These are phyloP conservation scores for Tridacna gigas DNA, from an alignment of 2,888 invertebrate genomes.

Conservation along the genomic window DNA sequence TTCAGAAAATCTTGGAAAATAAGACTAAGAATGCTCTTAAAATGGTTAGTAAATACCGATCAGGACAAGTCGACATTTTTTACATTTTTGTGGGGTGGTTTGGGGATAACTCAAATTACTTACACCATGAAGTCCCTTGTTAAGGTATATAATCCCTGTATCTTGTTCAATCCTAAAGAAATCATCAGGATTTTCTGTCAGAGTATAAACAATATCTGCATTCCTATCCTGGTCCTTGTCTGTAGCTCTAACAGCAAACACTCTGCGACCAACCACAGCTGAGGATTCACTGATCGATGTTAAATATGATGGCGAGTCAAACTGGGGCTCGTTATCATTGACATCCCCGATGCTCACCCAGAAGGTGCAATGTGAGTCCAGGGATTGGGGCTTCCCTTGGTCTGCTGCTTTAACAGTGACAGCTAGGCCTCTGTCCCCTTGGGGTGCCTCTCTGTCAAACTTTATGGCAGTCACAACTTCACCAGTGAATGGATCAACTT, in stretches of 20 bases:
- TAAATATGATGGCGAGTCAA: slow-evolving; percentile 79
- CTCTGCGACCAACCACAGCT: slow-evolving; percentile 67
- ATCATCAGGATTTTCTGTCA: slow-evolving; percentile 92
- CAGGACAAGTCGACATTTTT: no score
- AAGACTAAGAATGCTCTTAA: no score
- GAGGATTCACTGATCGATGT: slow-evolving; percentile 62
- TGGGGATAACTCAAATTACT: slow-evolving; percentile 29
- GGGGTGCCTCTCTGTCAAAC: slow-evolving; percentile 92
- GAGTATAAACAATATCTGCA: slow-evolving; percentile 86
- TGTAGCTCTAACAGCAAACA: slow-evolving; percentile 88
- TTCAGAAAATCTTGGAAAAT: no score
- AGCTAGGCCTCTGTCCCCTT: slow-evolving; percentile 74
- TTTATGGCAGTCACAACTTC: slow-evolving; percentile 90
- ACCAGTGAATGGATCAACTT: slow-evolving; percentile 97
- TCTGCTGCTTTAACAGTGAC: slow-evolving; percentile 98
- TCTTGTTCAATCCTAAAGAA: slow-evolving; percentile 98
- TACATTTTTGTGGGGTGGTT: no score
- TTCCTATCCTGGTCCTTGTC: slow-evolving; percentile 99
- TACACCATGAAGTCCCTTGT: slow-evolving; percentile 90
- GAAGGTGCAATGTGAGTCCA: slow-evolving; percentile 99
- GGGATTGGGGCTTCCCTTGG: slow-evolving; percentile 96
- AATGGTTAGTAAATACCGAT: no score
- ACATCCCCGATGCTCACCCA: slow-evolving; percentile 79
- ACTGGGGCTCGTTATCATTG: slow-evolving; percentile 81
- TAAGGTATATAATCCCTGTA: slow-evolving; percentile 98